Evolutionary conservation across 1,140 invertebrate genomes (phyloP).

Genomic region (Drosophila kikkawai): DNA sequence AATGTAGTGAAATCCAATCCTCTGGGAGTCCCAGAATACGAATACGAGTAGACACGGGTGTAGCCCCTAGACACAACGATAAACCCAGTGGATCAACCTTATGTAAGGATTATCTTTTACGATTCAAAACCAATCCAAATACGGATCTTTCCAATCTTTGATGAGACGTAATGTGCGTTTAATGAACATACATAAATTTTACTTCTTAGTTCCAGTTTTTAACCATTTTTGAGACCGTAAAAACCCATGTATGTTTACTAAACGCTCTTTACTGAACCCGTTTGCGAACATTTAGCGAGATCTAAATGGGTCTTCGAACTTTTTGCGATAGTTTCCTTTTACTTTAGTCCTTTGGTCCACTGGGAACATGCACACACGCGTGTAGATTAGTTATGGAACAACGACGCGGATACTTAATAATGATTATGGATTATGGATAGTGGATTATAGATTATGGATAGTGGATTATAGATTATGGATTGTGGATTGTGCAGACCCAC

Average conservation of each 20-base stretch:
- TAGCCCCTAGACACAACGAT: slow-evolving; percentile 61
- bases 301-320: not conserved
- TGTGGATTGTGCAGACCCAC: slow-evolving; percentile 48
- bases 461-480: slow-evolving; percentile 6
- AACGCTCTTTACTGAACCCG: too few species aligned
- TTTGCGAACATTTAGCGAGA: not conserved
- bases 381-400: slow-evolving; percentile 54
- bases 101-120: not conserved
- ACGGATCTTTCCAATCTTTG: too few species aligned
- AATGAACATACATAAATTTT: too few species aligned
- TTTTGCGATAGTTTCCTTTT: not conserved
- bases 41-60: slow-evolving; percentile 25
- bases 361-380: slow-evolving; percentile 16
- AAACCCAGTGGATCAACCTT: not conserved
- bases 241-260: too few species aligned
- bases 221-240: too few species aligned
- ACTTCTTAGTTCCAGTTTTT: too few species aligned
- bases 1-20: slow-evolving; percentile 35
- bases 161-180: too few species aligned
- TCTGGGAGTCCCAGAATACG: slow-evolving; percentile 20
- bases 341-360: not conserved
- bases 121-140: not conserved
- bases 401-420: slow-evolving; percentile 44
- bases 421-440: slow-evolving; percentile 15
- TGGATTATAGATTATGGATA: not conserved